phyloP scores from a whole-genome alignment of 2,888 invertebrate genomes.

The Meta bourneti region DNA sequence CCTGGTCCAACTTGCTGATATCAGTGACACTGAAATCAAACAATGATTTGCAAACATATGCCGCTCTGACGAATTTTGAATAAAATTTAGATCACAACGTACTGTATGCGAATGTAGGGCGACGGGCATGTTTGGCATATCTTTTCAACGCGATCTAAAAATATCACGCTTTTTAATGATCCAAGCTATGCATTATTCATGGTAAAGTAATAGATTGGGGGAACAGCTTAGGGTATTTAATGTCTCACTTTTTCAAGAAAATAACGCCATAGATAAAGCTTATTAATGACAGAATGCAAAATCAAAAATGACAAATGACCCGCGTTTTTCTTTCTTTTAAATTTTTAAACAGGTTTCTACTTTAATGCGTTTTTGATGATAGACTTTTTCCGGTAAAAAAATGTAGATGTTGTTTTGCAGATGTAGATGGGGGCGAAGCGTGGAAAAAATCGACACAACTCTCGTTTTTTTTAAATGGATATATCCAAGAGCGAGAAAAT shows the following conservation, averaged over 20 bases:
- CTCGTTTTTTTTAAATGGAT: not conserved
- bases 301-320: constrained; percentile 42
- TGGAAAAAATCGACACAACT: constrained; percentile 3
- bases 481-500: not conserved
- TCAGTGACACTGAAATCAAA: too few relatives aligned
- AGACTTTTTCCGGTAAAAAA: not conserved
- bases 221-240: constrained; percentile 10
- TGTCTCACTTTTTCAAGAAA: not conserved
- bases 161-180: not conserved
- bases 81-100: too few relatives aligned
- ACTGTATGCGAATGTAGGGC: too few relatives aligned
- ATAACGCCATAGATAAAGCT: not conserved
- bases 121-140: not conserved
- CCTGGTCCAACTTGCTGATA: too few relatives aligned
- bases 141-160: not conserved
- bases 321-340: constrained; percentile 17
- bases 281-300: constrained; percentile 13
- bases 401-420: not conserved
- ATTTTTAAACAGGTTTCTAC: constrained; percentile 53
- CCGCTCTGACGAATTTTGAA: too few relatives aligned
- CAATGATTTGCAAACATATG: too few relatives aligned
- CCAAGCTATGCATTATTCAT: constrained; percentile 11
- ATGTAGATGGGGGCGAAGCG: not conserved
- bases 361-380: constrained; percentile 68
- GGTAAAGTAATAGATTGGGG: not conserved